phyloP scores from a whole-genome alignment of 2,888 invertebrate genomes.

The Ormyrus thymus region DNA sequence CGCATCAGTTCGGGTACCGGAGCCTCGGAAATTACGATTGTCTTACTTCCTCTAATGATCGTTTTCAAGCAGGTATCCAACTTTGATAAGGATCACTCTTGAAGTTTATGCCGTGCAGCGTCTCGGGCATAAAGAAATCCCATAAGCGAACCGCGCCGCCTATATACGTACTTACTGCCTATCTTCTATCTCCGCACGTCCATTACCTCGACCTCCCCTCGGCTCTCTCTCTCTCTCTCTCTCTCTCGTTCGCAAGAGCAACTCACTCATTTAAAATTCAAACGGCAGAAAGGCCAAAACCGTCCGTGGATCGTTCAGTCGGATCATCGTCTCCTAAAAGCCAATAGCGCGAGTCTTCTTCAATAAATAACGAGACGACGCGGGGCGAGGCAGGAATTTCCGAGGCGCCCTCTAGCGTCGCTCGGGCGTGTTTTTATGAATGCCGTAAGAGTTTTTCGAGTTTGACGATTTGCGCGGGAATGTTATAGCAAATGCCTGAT shows the following conservation, averaged over 20 bases:
- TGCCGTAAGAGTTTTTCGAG: too few species aligned
- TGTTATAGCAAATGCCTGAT: too few species aligned
- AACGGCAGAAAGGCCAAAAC: conserved; percentile 25
- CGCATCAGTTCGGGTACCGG: too few species aligned
- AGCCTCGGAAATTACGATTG: background rate
- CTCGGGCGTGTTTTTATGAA: too few species aligned
- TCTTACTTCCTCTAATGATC: conserved; percentile 14
- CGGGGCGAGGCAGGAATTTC: background rate
- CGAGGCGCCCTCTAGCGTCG: background rate
- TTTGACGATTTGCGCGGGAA: too few species aligned
- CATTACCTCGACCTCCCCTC: conserved; percentile 17
- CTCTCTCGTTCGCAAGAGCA: background rate
- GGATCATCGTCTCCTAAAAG: conserved; percentile 44
- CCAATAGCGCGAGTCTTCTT: conserved; percentile 35
- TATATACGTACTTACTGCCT: background rate
- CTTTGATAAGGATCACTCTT: conserved; percentile 34
- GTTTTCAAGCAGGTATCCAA: conserved; percentile 25
- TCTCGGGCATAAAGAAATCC: conserved; percentile 29
- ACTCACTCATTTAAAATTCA: conserved; percentile 48
- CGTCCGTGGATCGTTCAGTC: conserved; percentile 21
- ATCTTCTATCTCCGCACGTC: background rate
- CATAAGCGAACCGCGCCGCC: conserved; percentile 16
- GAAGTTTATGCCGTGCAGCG: background rate
- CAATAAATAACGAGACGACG: conserved; percentile 43
- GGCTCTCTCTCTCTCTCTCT: too few species aligned